Percentiles rank a stretch among this genome's conserved stretches.
Conservation (phyloP, 1,140 invertebrate genomes). For the Drosophila hydei region DNA sequence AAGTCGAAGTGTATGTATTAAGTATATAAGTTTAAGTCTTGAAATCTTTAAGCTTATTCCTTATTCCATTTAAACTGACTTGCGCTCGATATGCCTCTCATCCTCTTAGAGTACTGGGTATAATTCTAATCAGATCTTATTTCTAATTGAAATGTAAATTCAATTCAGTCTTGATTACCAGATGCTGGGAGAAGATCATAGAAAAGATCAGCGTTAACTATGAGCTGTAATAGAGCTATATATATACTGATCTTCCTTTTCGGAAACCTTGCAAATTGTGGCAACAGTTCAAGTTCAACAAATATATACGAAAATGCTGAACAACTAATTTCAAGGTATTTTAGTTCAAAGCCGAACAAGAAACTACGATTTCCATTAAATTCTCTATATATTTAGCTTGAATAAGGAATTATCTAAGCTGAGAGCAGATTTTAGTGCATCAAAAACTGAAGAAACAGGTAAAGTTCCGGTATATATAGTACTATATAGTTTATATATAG, state of each 20-base stretch:
- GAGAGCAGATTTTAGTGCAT: background rate
- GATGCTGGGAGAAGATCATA: background rate
- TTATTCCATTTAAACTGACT: too few species aligned
- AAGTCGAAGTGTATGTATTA: too few species aligned
- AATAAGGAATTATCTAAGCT: slow-evolving; percentile 5
- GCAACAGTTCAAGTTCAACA: background rate
- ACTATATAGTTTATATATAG: background rate
- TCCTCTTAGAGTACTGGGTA: slow-evolving; percentile 1
- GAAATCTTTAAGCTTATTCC: too few species aligned
- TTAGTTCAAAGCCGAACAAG: background rate
- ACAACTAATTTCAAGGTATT: slow-evolving; percentile 16
- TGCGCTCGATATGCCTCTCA: background rate
- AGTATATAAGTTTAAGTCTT: too few species aligned
- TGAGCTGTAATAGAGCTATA: slow-evolving; percentile 4
- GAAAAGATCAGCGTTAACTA: background rate
- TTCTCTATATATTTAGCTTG: slow-evolving; percentile 1
- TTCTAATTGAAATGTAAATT: background rate
- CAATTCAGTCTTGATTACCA: slow-evolving; percentile 17
- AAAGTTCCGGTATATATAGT: background rate
- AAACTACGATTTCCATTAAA: background rate
- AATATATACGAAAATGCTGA: slow-evolving; percentile 9
- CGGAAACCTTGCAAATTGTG: background rate
- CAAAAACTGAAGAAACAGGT: slow-evolving; percentile 3
- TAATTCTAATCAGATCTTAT: slow-evolving; percentile 8
- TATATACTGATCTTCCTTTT: background rate